These are phyloP conservation scores for Palythoa grandis DNA, from an alignment of 92 coral and sea anemone genomes.

Conservation along the genomic window DNA sequence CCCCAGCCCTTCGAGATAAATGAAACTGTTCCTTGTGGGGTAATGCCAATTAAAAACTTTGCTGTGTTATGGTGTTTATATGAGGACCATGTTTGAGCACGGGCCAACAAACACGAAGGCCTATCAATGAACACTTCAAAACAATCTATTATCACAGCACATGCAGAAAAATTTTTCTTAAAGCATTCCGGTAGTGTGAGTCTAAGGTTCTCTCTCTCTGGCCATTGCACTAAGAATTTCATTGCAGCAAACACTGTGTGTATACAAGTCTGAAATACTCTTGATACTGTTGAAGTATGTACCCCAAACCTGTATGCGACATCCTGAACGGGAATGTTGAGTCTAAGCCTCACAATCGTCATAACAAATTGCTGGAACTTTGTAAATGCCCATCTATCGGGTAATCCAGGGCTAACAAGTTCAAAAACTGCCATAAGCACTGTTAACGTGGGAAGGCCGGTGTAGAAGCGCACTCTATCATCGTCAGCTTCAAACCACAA, in stretches of 20 bases:
- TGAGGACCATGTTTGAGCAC: slow-evolving; percentile 48
- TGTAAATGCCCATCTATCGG: neutral
- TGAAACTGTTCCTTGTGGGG: slow-evolving; percentile 76
- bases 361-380: slow-evolving; percentile 51
- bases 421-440: slow-evolving; percentile 53
- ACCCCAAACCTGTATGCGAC: slow-evolving; percentile 56
- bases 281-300: slow-evolving; percentile 47
- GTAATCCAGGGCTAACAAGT: slow-evolving; percentile 35
- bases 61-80: slow-evolving; percentile 48
- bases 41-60: slow-evolving; percentile 39
- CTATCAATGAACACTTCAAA: slow-evolving; percentile 51
- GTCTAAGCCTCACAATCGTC: slow-evolving; percentile 43
- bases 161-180: slow-evolving; percentile 26
- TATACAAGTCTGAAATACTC: slow-evolving; percentile 35
- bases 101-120: slow-evolving; percentile 38
- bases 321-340: slow-evolving; percentile 56
- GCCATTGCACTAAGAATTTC: slow-evolving; percentile 39
- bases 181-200: slow-evolving; percentile 37
- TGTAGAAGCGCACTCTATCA: slow-evolving; percentile 44
- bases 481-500: slow-evolving; percentile 33
- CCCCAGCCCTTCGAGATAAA: slow-evolving; percentile 73
- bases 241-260: slow-evolving; percentile 17
- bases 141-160: slow-evolving; percentile 44
- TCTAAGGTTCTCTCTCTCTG: slow-evolving; percentile 26
- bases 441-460: slow-evolving; percentile 46